Conservation (phyloP, 2,888 invertebrate species). For the Scaptomyza flava region DNA sequence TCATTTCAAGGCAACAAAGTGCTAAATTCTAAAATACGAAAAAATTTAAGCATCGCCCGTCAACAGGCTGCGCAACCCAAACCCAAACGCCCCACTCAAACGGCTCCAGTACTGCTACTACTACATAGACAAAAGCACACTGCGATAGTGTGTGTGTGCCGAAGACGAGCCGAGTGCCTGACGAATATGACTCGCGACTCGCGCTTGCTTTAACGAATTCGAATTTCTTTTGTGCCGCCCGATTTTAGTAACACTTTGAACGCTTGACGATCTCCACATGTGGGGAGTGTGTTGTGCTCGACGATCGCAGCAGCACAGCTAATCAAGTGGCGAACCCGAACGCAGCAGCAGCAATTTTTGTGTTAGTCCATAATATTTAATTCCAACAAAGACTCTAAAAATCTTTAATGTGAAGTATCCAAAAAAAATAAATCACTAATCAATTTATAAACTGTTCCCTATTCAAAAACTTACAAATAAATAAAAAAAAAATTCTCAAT, state of each 20-base stretch:
- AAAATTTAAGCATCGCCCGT: slow-evolving; percentile 1
- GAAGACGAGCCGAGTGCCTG: slow-evolving; percentile 45
- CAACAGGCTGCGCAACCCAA: slow-evolving; percentile 36
- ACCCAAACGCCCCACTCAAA: not conserved
- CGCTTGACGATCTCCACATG: slow-evolving; percentile 85
- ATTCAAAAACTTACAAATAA: slow-evolving; percentile 11
- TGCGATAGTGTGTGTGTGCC: slow-evolving; percentile 42
- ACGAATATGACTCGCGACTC: slow-evolving; percentile 16
- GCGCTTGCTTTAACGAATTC: slow-evolving; percentile 70
- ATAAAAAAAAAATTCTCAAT: slow-evolving; percentile 28
- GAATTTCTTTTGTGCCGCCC: slow-evolving; percentile 81
- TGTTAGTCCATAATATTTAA: slow-evolving; percentile 45
- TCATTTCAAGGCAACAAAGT: slow-evolving; percentile 82
- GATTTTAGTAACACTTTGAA: slow-evolving; percentile 85
- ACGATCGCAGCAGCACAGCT: slow-evolving; percentile 78
- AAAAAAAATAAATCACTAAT: not conserved
- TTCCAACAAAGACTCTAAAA: not conserved
- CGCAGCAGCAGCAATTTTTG: slow-evolving; percentile 54
- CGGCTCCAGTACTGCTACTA: slow-evolving; percentile 10
- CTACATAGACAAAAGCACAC: slow-evolving; percentile 17
- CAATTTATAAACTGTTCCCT: too few species aligned
- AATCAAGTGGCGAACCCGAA: slow-evolving; percentile 63
- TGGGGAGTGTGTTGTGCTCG: slow-evolving; percentile 82
- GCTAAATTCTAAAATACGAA: slow-evolving; percentile 60
- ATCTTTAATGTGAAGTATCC: slow-evolving; percentile 1